Evolutionary conservation across 64 coral and sea anemone species (phyloP), one percentile per base, ranked within the genome.

Genomic region (Stichodactyla mertensii): DNA sequence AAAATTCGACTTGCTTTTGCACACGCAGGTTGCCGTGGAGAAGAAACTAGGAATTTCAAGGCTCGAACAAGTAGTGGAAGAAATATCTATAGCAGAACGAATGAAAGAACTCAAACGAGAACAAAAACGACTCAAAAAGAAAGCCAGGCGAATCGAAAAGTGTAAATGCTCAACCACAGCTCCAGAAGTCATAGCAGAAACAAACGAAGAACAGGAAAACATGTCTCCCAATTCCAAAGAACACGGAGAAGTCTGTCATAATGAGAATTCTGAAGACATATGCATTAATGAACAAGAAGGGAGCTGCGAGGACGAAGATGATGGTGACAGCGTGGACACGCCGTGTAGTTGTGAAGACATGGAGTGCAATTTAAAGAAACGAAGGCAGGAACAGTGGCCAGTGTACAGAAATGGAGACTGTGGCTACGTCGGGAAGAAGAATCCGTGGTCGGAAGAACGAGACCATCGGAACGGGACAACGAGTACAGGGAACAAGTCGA

Each of bases 21-120:
- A 45, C 36, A 45, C 36, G 36, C 53, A 99, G 97, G 93, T 99
- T 61, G 93, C 93, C 11, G 90, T 99, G 0, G 97, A 99, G 85
- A 88, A 99, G 69, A 99, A 99, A 55, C 93, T 92, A 45, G 97
- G 97, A 12, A 95, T 99, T 45, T 99, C 97, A 2, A 87, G 97
- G 27, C 90, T 99, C 18, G 97, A 99, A 74, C 97, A 99, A 82
- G 90, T 99, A 18, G 97, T 99, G 0, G 93, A 99, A 83, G 97
- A 99, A 88, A 99, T 99, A 82, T 99, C 91, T 24, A 90, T 89
- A 71, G 93, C 93, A 36, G 97, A 99, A 85, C 87, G 90, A 84
- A 82, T 82, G 24, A 99, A 95, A 77, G 97, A 99, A 79, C 86
- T 99, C 27, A 92, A 88, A 86, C 82, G 92, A 31, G 97, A 95